Evolutionary conservation across 2,797 vertebrate genomes (phyloP).

Genomic region (Paramormyrops hopkinsi): DNA sequence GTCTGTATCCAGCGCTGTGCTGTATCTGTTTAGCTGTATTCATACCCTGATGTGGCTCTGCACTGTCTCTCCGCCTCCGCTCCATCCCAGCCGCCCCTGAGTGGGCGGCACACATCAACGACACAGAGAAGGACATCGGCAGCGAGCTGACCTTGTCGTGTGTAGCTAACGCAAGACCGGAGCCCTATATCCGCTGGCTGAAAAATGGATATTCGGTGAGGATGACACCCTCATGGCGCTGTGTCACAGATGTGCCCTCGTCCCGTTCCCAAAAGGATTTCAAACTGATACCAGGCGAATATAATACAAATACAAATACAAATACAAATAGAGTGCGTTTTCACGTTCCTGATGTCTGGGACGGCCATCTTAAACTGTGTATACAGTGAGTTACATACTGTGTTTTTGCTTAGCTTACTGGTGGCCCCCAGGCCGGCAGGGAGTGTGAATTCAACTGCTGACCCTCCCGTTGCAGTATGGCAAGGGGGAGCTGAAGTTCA

Average conservation of each 20-base stretch:
- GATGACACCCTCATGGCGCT: background rate
- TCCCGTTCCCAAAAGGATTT: background rate
- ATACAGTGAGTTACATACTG: background rate
- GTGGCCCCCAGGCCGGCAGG: background rate
- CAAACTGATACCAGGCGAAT: background rate
- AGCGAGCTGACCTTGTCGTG: constrained; percentile 90
- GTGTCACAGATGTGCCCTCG: background rate
- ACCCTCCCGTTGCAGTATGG: constrained; percentile 63
- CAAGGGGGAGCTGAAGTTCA: constrained; percentile 85
- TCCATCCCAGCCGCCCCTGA: constrained; percentile 76
- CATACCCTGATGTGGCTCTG: background rate
- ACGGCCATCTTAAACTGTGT: background rate
- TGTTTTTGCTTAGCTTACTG: background rate
- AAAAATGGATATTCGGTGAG: constrained; percentile 87
- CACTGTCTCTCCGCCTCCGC: background rate
- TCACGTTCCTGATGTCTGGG: background rate
- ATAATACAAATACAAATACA: background rate
- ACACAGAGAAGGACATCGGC: constrained; percentile 88
- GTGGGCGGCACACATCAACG: constrained; percentile 95
- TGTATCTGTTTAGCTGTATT: too few species aligned
- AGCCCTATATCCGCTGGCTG: constrained; percentile 88
- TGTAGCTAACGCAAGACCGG: constrained; percentile 82
- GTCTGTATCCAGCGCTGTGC: background rate
- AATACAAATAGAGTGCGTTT: background rate
- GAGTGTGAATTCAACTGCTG: background rate